Evolutionary conservation across 2,797 vertebrate genomes (phyloP).

Genomic region (Myripristis murdjan): DNA sequence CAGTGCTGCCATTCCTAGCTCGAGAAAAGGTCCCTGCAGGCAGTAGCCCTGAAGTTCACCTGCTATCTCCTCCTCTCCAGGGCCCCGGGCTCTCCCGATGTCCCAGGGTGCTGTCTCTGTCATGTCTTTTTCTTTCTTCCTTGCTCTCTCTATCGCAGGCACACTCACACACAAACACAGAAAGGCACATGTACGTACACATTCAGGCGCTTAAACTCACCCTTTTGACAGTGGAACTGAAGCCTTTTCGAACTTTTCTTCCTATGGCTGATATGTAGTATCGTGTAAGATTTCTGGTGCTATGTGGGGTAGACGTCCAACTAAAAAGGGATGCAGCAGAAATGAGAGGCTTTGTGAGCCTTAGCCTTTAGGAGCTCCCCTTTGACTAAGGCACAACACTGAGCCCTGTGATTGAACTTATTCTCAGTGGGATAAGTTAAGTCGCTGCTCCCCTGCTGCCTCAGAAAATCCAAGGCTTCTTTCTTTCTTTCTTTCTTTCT

Average conservation of each 20-base stretch:
- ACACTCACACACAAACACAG: neutral
- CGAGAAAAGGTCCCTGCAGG: slow-evolving; percentile 53
- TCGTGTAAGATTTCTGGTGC: slow-evolving; percentile 28
- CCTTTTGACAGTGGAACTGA: slow-evolving; percentile 1
- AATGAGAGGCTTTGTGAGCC: slow-evolving; percentile 58
- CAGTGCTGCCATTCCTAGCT: slow-evolving; percentile 35
- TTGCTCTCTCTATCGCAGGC: neutral
- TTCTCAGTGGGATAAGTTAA: slow-evolving; percentile 46
- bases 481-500: neutral
- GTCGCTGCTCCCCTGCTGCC: slow-evolving; percentile 6
- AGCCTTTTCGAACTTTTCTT: slow-evolving; percentile 27
- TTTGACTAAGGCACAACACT: slow-evolving; percentile 52
- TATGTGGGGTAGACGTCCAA: slow-evolving; percentile 23
- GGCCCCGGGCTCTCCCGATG: slow-evolving; percentile 29
- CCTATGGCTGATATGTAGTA: slow-evolving; percentile 7
- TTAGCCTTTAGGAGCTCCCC: slow-evolving; percentile 43
- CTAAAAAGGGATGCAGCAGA: slow-evolving; percentile 42
- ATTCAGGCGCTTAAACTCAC: slow-evolving; percentile 19
- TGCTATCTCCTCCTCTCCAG: slow-evolving; percentile 64
- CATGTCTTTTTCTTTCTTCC: slow-evolving; percentile 24
- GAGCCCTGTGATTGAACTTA: slow-evolving; percentile 19
- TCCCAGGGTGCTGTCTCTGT: slow-evolving; percentile 24
- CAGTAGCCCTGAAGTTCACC: slow-evolving; percentile 57
- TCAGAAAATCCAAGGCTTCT: slow-evolving; percentile 18
- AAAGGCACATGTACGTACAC: neutral